Evolutionary conservation across 2,888 invertebrate species (phyloP), one percentile per base, ranked within the genome.

Genomic region (Cheilosia vulpina): DNA sequence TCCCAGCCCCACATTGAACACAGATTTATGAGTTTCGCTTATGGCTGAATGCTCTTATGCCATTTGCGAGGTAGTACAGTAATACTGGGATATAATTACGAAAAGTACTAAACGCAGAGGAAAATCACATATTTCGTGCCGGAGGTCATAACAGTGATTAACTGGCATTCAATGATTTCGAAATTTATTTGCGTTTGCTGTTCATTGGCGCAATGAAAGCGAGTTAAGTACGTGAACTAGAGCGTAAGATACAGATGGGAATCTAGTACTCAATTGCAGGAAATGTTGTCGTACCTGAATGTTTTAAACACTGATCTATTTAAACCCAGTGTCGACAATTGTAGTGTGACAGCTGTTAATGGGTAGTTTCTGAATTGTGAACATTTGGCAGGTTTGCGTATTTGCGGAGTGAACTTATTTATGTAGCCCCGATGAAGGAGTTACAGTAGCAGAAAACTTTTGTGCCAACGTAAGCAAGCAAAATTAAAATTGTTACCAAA

Each of bases 1-100:
- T 38, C 19, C 52, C 19, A 17, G 69, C 58, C 15, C 5, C 52
- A 50, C 9, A 19, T 19, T 65, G 81, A 47, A 58, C 65, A 60
- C 65, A 58, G 68, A 83, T 84, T 79, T 84, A 84, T 79, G 72
- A 63, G 73, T 53, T 73, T 73, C 66, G 41, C 73, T 83, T 84
- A 78, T 69, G 38, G 73, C 63, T 65, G 53, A 75, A 78, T 83
- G 68, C 47, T 73, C 57, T 73, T 38, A 27, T 24, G 27, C 34
- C 57, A 65, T 62, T 83, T 72, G 55, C 45, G 66, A 60, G 71
- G 55, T 50, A 55, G 57, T n/a, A 21, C 17, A 38, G 24, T 47
- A 66, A 63, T 73, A 34, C 52, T 75, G 41, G 65, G 63, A 41
- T 57, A 65, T 58, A 79, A 75, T 79, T 84, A 79, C 69, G 79